Evolutionary conservation across 2,797 vertebrate genomes (phyloP).

Genomic region (Phoxinus dragarum): DNA sequence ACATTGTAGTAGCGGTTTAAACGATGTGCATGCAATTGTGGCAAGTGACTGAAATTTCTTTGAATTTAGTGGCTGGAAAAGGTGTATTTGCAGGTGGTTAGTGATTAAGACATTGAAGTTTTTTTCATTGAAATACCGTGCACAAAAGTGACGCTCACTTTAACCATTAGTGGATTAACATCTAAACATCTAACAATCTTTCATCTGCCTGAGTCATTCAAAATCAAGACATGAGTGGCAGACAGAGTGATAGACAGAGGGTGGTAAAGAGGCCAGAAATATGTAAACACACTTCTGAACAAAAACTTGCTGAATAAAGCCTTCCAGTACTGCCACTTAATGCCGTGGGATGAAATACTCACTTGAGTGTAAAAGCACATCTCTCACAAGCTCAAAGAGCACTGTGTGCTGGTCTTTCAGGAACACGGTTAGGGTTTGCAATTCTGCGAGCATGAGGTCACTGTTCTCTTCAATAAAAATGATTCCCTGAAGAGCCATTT

Average conservation of each 20-base stretch:
- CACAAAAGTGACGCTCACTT: background rate
- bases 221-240: slow-evolving; percentile 19
- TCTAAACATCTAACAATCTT: background rate
- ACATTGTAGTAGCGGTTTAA: too few species aligned
- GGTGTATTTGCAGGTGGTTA: background rate
- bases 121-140: background rate
- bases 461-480: slow-evolving; percentile 15
- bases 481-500: slow-evolving; percentile 1
- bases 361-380: slow-evolving; percentile 17
- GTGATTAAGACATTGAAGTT: background rate
- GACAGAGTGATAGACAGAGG: background rate
- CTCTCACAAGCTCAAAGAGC: background rate
- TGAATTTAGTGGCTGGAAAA: background rate
- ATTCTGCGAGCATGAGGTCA: slow-evolving; percentile 20
- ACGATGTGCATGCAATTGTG: background rate
- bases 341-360: slow-evolving; percentile 4
- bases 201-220: slow-evolving; percentile 16
- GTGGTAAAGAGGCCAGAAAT: background rate
- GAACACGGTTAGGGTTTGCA: background rate
- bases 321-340: background rate
- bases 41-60: background rate
- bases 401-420: slow-evolving; percentile 2
- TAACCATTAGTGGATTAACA: background rate
- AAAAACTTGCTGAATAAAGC: slow-evolving; percentile 15
- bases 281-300: slow-evolving; percentile 1